phyloP scores from a whole-genome alignment of 2,888 invertebrate species.

The Pachliopta kotzebuea region DNA sequence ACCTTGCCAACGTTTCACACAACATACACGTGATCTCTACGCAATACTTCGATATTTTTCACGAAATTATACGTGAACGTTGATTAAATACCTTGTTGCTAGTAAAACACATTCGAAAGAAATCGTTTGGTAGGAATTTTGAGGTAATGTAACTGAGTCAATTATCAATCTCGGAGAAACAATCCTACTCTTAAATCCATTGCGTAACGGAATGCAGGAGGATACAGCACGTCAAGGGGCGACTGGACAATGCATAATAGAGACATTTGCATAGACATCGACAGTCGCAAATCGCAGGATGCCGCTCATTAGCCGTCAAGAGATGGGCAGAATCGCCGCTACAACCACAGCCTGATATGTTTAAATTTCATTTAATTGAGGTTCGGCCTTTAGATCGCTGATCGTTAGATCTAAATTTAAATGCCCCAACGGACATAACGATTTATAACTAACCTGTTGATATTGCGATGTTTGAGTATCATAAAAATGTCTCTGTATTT shows the following conservation, averaged over 20 bases:
- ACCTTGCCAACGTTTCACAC: not conserved
- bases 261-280: slow-evolving; percentile 41
- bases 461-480: not conserved
- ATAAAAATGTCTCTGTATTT: not conserved
- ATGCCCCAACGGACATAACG: not conserved
- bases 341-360: not conserved
- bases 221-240: slow-evolving; percentile 35
- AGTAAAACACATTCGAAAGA: too few relatives aligned
- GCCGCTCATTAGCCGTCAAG: slow-evolving; percentile 32
- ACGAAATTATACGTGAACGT: too few relatives aligned
- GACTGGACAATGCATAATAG: slow-evolving; percentile 37
- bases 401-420: not conserved
- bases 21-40: not conserved
- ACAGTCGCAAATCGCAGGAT: slow-evolving; percentile 36
- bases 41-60: not conserved
- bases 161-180: too few relatives aligned
- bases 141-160: too few relatives aligned
- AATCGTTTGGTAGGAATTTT: too few relatives aligned
- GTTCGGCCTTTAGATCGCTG: not conserved
- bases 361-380: slow-evolving; percentile 3
- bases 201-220: slow-evolving; percentile 12
- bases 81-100: too few relatives aligned
- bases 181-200: too few relatives aligned
- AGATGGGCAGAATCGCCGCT: not conserved
- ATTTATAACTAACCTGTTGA: not conserved